Percentiles rank a stretch among this genome's conserved stretches.
Evolutionary conservation across 2,888 invertebrate genomes (phyloP).

Genomic region (Lasioglossum morio): DNA sequence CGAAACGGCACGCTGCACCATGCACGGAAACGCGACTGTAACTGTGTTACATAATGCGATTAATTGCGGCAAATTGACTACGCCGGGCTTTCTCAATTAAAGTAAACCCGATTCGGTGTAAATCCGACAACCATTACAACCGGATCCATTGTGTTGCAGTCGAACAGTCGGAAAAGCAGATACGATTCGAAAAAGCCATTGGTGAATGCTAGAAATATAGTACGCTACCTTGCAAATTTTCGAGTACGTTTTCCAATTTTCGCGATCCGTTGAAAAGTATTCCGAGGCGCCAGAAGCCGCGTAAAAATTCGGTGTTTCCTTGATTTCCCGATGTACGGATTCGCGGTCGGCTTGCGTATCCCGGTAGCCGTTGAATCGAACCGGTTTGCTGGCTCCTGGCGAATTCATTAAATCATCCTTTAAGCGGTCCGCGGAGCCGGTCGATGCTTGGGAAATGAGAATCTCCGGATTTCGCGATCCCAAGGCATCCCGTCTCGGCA

Average conservation of each 20-base stretch:
- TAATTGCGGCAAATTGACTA: conserved; percentile 2
- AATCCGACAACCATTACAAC: conserved; percentile 19
- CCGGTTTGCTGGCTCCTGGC: background rate
- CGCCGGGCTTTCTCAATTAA: background rate
- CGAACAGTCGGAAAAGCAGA: background rate
- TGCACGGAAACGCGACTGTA: background rate
- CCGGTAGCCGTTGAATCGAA: conserved; percentile 17
- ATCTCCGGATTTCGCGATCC: conserved; percentile 62
- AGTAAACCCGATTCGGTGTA: conserved; percentile 6
- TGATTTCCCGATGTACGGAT: background rate
- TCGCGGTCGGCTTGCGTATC: background rate
- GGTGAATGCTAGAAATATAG: background rate
- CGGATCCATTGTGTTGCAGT: background rate
- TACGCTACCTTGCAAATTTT: background rate
- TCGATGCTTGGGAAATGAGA: conserved; percentile 66
- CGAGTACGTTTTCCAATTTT: background rate
- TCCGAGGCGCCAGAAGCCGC: background rate
- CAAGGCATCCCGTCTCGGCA: conserved; percentile 39
- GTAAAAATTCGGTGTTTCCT: background rate
- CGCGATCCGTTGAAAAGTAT: background rate
- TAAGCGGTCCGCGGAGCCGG: conserved; percentile 40
- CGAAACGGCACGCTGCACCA: background rate
- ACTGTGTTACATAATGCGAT: background rate
- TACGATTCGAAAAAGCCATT: background rate
- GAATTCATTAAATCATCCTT: conserved; percentile 66